Percentiles rank a stretch among this genome's conserved stretches.
phyloP scores from a whole-genome alignment of 2,797 vertebrate genomes.

The Taenioides sp. region DNA sequence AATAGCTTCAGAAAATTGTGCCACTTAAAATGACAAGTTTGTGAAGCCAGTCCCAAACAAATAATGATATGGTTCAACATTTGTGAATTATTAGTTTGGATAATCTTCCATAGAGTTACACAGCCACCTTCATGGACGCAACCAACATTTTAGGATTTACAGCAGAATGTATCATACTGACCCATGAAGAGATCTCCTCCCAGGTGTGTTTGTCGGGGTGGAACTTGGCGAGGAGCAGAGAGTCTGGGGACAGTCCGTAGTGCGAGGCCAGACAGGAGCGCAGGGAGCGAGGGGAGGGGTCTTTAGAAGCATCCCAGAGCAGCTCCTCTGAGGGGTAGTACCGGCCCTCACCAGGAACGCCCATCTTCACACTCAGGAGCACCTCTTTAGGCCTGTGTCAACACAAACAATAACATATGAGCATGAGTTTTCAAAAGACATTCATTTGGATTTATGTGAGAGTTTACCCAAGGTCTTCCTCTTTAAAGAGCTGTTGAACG shows the following conservation, averaged over 20 bases:
- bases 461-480: conserved; percentile 87
- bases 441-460: background rate
- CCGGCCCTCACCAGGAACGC: conserved; percentile 80
- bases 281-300: conserved; percentile 77
- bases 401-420: too few relatives aligned
- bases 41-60: too few relatives aligned
- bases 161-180: conserved; percentile 52
- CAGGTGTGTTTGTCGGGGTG: conserved; percentile 87
- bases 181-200: conserved; percentile 89
- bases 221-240: conserved; percentile 90
- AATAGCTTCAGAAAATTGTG: too few relatives aligned
- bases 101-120: too few relatives aligned
- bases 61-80: too few relatives aligned
- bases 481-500: conserved; percentile 82
- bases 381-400: conserved; percentile 78
- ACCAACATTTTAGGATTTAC: background rate
- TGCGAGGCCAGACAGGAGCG: conserved; percentile 79
- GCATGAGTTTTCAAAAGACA: too few relatives aligned
- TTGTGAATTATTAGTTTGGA: too few relatives aligned
- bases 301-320: conserved; percentile 85
- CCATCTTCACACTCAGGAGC: conserved; percentile 84
- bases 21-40: too few relatives aligned
- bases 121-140: too few relatives aligned
- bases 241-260: conserved; percentile 83
- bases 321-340: conserved; percentile 82